phyloP scores from a whole-genome alignment of 2,113 vertebrate genomes.

The Thamnophis sirtalis region DNA sequence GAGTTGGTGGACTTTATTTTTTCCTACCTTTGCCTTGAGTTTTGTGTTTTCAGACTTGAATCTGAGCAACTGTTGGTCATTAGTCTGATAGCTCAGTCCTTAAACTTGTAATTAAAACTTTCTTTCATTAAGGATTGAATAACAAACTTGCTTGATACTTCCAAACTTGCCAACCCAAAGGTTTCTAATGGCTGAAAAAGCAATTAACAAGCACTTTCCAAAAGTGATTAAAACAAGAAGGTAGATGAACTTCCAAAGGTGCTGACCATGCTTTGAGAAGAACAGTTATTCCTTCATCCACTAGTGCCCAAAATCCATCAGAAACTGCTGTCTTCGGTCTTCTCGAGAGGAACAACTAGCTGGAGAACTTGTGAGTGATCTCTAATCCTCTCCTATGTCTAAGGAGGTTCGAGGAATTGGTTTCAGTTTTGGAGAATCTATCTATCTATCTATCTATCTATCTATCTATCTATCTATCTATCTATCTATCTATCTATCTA shows the following conservation, averaged over 20 bases:
- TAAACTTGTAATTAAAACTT: background rate
- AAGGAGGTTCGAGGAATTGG: background rate
- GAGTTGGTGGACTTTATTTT: background rate
- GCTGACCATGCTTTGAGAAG: background rate
- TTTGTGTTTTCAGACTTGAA: background rate
- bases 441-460: too few relatives aligned
- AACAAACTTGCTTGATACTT: background rate
- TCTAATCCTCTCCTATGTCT: background rate
- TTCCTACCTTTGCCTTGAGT: background rate
- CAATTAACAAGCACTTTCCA: background rate
- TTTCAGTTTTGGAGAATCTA: too few relatives aligned
- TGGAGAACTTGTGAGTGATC: background rate
- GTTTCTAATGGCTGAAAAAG: background rate
- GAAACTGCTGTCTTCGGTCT: background rate
- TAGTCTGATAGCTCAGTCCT: background rate
- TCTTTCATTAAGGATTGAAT: background rate
- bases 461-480: too few relatives aligned
- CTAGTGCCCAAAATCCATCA: background rate
- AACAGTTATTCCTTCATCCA: background rate
- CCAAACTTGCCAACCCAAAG: background rate
- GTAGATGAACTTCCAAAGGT: background rate
- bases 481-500: too few relatives aligned
- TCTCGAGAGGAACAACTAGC: background rate
- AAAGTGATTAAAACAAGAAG: background rate
- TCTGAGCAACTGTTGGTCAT: background rate